These are phyloP conservation scores for Galaxea fascicularis DNA, from an alignment of 92 coral and sea anemone genomes.

Conservation along the genomic window DNA sequence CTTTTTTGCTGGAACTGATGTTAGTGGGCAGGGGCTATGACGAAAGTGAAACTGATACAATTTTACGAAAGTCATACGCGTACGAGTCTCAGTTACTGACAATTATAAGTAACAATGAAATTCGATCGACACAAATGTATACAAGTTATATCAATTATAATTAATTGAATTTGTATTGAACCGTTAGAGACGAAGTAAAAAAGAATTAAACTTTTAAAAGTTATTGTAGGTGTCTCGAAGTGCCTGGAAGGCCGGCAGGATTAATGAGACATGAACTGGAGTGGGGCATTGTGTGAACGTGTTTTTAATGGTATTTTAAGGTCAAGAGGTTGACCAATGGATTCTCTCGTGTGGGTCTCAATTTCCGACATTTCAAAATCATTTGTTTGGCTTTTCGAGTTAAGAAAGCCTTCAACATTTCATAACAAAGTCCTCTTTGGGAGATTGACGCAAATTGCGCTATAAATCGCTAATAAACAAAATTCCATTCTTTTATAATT, in stretches of 20 bases:
- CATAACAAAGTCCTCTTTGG: not conserved
- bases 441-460: not conserved
- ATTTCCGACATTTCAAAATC: not conserved
- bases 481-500: not conserved
- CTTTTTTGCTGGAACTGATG: too few relatives aligned
- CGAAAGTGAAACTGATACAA: too few relatives aligned
- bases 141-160: not conserved
- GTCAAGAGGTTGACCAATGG: slow-evolving; percentile 6
- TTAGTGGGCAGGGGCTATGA: too few relatives aligned
- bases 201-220: too few relatives aligned
- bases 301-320: not conserved
- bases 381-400: not conserved
- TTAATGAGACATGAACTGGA: slow-evolving; percentile 13
- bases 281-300: slow-evolving; percentile 17
- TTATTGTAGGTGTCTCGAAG: not conserved
- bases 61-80: too few relatives aligned
- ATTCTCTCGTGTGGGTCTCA: not conserved
- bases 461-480: not conserved
- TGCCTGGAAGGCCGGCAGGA: not conserved
- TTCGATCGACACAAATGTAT: not conserved
- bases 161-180: too few relatives aligned
- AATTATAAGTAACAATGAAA: too few relatives aligned
- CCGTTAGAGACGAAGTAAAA: too few relatives aligned
- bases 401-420: not conserved
- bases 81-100: too few relatives aligned